phyloP scores from a whole-genome alignment of 2,888 invertebrate species.

The Drosophila tripunctata region DNA sequence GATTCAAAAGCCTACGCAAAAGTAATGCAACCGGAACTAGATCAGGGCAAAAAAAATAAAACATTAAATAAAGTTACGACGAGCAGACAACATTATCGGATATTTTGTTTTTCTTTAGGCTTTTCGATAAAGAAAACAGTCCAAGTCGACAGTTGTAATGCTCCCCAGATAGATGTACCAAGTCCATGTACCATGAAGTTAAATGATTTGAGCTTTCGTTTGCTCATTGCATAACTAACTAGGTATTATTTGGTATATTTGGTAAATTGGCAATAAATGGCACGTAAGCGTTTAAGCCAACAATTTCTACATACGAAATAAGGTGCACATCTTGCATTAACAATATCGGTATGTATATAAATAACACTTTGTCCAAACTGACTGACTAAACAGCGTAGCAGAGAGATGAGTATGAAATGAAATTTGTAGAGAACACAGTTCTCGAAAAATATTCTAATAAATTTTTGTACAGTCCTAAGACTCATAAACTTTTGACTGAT shows the following conservation, averaged over 20 bases:
- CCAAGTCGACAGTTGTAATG: slow-evolving; percentile 13
- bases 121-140: no score
- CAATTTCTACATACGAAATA: slow-evolving; percentile 13
- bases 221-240: slow-evolving; percentile 45
- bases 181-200: slow-evolving; percentile 16
- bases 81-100: slow-evolving; percentile 9
- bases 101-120: slow-evolving; percentile 23
- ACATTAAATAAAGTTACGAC: neutral
- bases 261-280: slow-evolving; percentile 24
- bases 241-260: no score
- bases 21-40: slow-evolving; percentile 62
- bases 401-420: no score
- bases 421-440: no score
- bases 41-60: slow-evolving; percentile 35
- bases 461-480: no score
- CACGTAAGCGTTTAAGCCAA: slow-evolving; percentile 11
- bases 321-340: neutral
- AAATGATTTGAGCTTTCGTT: slow-evolving; percentile 9
- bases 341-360: no score
- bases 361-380: no score
- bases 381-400: no score
- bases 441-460: no score
- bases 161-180: neutral
- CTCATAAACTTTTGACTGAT: no score
- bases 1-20: slow-evolving; percentile 39